phyloP scores from a whole-genome alignment of 2,113 vertebrate genomes.

The Xiphophorus couchianus region DNA sequence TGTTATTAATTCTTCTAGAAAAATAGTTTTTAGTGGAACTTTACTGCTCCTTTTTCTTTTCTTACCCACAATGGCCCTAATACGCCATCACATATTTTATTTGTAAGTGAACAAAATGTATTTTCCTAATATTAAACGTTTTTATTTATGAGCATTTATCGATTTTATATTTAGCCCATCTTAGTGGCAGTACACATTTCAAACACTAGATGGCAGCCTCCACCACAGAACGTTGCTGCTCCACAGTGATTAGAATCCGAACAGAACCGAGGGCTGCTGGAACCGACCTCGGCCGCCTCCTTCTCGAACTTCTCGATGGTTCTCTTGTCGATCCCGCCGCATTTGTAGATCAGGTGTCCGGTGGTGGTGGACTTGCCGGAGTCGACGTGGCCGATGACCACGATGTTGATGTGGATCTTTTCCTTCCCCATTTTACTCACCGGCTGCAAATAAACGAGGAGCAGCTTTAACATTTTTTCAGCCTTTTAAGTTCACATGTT shows the following conservation, averaged over 20 bases:
- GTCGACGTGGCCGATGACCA: slow-evolving; percentile 85
- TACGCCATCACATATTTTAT: too few relatives aligned
- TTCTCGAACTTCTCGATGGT: slow-evolving; percentile 86
- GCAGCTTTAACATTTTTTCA: background rate
- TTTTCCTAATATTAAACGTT: too few relatives aligned
- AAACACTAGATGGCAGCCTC: slow-evolving; percentile 60
- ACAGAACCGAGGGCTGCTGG: background rate
- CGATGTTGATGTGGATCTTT: slow-evolving; percentile 84
- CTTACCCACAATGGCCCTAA: too few relatives aligned
- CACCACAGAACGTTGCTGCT: slow-evolving; percentile 6
- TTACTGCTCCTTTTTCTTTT: too few relatives aligned
- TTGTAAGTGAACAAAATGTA: too few relatives aligned
- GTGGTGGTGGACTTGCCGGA: slow-evolving; percentile 84
- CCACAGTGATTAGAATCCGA: background rate
- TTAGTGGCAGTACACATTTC: background rate
- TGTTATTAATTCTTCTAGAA: too few relatives aligned
- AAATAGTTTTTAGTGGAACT: too few relatives aligned
- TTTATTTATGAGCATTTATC: too few relatives aligned
- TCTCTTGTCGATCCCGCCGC: slow-evolving; percentile 84
- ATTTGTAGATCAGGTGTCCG: slow-evolving; percentile 83
- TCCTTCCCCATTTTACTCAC: slow-evolving; percentile 79
- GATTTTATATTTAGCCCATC: too few relatives aligned
- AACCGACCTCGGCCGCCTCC: slow-evolving; percentile 75
- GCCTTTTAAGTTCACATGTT: background rate
- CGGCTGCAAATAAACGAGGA: slow-evolving; percentile 13